Evolutionary conservation across 2,888 invertebrate genomes (phyloP).

Genomic region (Eudasyphora cyanicolor): DNA sequence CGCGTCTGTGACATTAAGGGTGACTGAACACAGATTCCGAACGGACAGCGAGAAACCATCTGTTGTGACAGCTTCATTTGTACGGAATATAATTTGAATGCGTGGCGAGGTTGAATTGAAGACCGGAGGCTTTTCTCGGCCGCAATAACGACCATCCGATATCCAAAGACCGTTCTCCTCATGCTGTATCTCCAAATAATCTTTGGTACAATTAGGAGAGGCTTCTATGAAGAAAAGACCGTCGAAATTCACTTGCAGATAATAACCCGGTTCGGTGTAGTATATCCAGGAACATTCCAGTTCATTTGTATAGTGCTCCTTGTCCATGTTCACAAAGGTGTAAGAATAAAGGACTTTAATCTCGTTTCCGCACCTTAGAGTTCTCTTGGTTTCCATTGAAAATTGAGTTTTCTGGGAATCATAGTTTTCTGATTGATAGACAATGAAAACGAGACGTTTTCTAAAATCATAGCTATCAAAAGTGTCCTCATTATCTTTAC

Average conservation of each 20-base stretch:
- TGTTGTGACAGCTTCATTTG: constrained; percentile 84
- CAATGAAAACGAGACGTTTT: constrained; percentile 81
- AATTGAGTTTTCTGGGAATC: constrained; percentile 64
- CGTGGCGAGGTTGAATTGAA: constrained; percentile 84
- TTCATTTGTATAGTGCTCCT: constrained; percentile 84
- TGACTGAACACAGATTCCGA: constrained; percentile 86
- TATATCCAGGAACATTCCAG: constrained; percentile 91
- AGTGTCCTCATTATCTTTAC: constrained; percentile 68
- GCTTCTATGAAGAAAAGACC: constrained; percentile 89
- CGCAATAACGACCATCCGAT: constrained; percentile 83
- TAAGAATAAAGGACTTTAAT: background rate
- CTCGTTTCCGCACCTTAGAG: constrained; percentile 83
- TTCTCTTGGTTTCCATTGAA: constrained; percentile 53
- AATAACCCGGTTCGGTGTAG: constrained; percentile 82
- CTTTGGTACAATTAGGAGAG: constrained; percentile 86
- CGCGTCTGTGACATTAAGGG: constrained; percentile 81
- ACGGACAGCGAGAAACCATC: constrained; percentile 88
- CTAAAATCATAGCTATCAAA: constrained; percentile 57
- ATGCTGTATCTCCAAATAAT: constrained; percentile 86
- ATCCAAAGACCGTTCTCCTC: constrained; percentile 80
- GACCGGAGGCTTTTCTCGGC: constrained; percentile 82
- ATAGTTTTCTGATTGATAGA: constrained; percentile 83
- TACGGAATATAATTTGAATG: constrained; percentile 87
- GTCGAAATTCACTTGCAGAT: constrained; percentile 84
- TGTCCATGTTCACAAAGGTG: constrained; percentile 60